Conservation (phyloP, 2,888 invertebrate genomes). For the Antitype chi region DNA sequence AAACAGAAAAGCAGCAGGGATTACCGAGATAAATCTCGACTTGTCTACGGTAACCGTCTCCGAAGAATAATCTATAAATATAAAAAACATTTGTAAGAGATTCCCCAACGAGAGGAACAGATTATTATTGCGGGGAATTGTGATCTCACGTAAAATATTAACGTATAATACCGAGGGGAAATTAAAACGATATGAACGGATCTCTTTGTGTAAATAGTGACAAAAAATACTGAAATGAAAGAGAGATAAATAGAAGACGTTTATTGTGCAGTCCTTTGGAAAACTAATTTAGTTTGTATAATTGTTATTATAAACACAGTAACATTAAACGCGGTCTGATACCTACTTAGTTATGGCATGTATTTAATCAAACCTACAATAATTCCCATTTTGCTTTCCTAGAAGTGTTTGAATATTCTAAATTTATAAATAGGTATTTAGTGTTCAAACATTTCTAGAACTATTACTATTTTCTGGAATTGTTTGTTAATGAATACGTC, state of each 20-base stretch:
- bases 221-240: constrained; percentile 47
- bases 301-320: constrained; percentile 5
- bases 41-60: constrained; percentile 77
- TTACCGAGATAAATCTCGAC: constrained; percentile 81
- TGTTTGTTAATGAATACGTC: neutral
- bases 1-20: constrained; percentile 75
- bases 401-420: neutral
- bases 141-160: constrained; percentile 83
- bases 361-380: neutral
- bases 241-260: constrained; percentile 41
- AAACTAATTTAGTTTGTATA: constrained; percentile 25
- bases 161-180: constrained; percentile 83
- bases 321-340: neutral
- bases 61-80: constrained; percentile 75
- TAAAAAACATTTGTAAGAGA: constrained; percentile 76
- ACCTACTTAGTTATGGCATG: neutral
- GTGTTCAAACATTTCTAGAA: too few species aligned
- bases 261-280: constrained; percentile 22
- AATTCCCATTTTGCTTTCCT: neutral
- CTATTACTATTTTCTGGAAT: too few species aligned
- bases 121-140: constrained; percentile 78
- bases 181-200: constrained; percentile 81
- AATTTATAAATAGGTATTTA: neutral
- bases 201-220: constrained; percentile 76
- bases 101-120: constrained; percentile 75